phyloP scores from a whole-genome alignment of 2,113 vertebrate genomes.

The Brevimyrus niger region DNA sequence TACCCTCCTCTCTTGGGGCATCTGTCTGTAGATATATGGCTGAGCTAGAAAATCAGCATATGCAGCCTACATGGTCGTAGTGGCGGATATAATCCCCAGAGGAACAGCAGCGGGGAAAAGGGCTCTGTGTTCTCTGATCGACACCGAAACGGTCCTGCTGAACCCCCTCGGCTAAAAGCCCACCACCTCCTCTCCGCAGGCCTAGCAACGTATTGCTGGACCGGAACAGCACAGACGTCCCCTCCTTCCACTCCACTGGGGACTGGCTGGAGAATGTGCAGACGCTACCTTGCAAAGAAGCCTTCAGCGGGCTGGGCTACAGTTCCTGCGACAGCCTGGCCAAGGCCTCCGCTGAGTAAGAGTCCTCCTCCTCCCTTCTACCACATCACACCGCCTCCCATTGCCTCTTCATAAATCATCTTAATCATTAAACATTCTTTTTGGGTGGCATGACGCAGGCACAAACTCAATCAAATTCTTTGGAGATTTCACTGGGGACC shows the following conservation, averaged over 20 bases:
- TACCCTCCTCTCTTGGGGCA: slow-evolving; percentile 13
- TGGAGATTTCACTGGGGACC: neutral
- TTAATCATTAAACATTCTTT: neutral
- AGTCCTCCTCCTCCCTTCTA: neutral
- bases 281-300: slow-evolving; percentile 85
- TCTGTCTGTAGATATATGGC: neutral
- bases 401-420: neutral
- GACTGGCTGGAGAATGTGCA: slow-evolving; percentile 91
- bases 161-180: neutral
- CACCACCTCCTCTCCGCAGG: slow-evolving; percentile 47
- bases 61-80: neutral
- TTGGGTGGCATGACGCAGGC: neutral
- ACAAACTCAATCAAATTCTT: neutral
- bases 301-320: slow-evolving; percentile 90
- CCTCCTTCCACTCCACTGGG: slow-evolving; percentile 68
- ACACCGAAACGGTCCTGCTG: neutral
- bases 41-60: neutral
- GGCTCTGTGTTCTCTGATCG: neutral
- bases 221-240: slow-evolving; percentile 78
- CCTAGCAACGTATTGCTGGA: slow-evolving; percentile 89
- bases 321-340: slow-evolving; percentile 92
- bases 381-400: neutral
- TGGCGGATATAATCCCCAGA: neutral
- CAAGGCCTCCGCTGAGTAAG: slow-evolving; percentile 96
- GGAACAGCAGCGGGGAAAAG: neutral